Evolutionary conservation across 2,888 invertebrate genomes (phyloP).

Genomic region (Melinopterus prodromus): DNA sequence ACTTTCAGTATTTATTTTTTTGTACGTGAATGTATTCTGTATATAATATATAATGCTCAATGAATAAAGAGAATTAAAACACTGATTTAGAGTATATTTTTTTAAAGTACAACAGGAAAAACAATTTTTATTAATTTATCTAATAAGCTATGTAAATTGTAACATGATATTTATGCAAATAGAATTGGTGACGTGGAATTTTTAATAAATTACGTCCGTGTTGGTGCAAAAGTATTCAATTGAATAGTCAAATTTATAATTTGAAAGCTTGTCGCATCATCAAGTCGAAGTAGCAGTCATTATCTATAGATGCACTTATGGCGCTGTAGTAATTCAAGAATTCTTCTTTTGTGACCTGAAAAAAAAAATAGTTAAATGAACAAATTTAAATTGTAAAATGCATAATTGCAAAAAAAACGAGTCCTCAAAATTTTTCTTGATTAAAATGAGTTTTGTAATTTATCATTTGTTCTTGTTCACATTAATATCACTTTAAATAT

Average conservation of each 20-base stretch:
- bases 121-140: neutral
- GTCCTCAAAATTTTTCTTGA: neutral
- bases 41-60: neutral
- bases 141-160: neutral
- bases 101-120: neutral
- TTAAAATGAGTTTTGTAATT: neutral
- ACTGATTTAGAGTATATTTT: neutral
- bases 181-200: neutral
- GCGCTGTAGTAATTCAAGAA: constrained; percentile 93
- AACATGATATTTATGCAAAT: neutral
- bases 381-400: neutral
- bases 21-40: neutral
- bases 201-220: neutral
- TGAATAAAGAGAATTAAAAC: neutral
- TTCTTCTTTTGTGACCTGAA: constrained; percentile 90
- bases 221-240: neutral
- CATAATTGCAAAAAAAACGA: neutral
- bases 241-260: neutral
- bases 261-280: constrained; percentile 68
- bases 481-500: neutral
- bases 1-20: neutral
- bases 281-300: constrained; percentile 92
- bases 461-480: neutral
- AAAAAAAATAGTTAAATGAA: constrained; percentile 43
- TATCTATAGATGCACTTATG: constrained; percentile 94